Evolutionary conservation across 2,113 vertebrate genomes (phyloP), one percentile per base, ranked within the genome.

Genomic region (Hyperoodon ampullatus): DNA sequence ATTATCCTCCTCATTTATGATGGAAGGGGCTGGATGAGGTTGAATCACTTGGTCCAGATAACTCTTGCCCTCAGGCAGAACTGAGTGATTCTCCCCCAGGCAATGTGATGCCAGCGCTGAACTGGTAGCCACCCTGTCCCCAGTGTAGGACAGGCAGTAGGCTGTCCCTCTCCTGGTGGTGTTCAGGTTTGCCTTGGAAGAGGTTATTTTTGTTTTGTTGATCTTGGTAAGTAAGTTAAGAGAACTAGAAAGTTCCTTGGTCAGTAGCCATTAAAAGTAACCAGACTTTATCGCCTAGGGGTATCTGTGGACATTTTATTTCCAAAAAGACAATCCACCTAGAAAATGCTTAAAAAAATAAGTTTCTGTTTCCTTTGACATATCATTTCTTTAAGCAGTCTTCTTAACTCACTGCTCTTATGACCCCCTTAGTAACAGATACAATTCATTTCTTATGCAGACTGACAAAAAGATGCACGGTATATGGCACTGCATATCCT

Each of bases 401-500:
- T 98, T 98, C 98, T 98, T 98, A 98, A 98, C 98, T 99, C 97
- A 58, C 97, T 98, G 98, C 97, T 98, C 98, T 88, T 0, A 3
- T 99, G 99, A 99, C 99, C 99, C 98, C 98, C 97, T 98, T 98
- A 96, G 99, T 98, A 99, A 99, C 99, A 99, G 99, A 99, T 98
- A 99, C 98, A 99, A 99, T 99, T 99, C 99, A 99, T 99, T 99
- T 99, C 99, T 99, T 99, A 99, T 99, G 99, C 99, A 99, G 98
- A 98, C 99, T 99, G 99, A 99, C 99, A 99, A 99, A 99, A 98
- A 99, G 99, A 99, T 99, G 99, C 99, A 98, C 97, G 88, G 99
- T 99, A 98, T 99, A 99, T 99, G 99, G 99, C 98, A 98, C 99
- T 98, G 99, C 99, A 99, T 99, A 99, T 99, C 99, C 98, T 98